Evolutionary conservation across 2,113 vertebrate genomes (phyloP).

Genomic region (Spea bombifrons): DNA sequence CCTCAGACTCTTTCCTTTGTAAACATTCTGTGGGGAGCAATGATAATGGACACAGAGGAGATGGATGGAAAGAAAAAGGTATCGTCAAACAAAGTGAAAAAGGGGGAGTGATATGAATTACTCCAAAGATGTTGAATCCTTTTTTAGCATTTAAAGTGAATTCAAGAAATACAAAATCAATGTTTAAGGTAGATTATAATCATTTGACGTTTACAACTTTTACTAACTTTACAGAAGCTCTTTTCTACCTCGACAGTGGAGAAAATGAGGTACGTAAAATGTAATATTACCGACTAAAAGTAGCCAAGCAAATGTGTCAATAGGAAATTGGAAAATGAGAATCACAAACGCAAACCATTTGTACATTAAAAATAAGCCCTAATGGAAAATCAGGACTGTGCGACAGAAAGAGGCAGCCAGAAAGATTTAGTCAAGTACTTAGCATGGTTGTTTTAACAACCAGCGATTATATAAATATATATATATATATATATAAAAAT

Average conservation of each 20-base stretch:
- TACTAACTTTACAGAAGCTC: background rate
- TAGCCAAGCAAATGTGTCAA: background rate
- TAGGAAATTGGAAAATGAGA: conserved; percentile 12
- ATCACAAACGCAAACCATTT: conserved; percentile 17
- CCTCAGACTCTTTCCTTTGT: no score
- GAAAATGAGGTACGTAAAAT: background rate
- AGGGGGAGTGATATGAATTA: no score
- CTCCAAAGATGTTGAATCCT: no score
- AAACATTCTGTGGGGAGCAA: no score
- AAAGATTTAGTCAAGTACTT: conserved; percentile 14
- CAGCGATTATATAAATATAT: background rate
- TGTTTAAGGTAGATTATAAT: no score
- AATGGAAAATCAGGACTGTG: conserved; percentile 30
- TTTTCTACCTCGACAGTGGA: background rate
- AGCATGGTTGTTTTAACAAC: conserved; percentile 29
- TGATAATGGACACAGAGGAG: no score
- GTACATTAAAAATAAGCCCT: background rate
- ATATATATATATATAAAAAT: no score
- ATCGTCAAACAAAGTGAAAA: no score
- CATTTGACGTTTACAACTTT: no score
- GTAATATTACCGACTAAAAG: background rate
- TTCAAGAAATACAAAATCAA: no score
- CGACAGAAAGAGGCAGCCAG: background rate
- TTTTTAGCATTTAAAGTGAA: no score
- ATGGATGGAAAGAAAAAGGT: no score